Evolutionary conservation across 2,113 vertebrate species (phyloP).

Genomic region (Calidris pygmaea): DNA sequence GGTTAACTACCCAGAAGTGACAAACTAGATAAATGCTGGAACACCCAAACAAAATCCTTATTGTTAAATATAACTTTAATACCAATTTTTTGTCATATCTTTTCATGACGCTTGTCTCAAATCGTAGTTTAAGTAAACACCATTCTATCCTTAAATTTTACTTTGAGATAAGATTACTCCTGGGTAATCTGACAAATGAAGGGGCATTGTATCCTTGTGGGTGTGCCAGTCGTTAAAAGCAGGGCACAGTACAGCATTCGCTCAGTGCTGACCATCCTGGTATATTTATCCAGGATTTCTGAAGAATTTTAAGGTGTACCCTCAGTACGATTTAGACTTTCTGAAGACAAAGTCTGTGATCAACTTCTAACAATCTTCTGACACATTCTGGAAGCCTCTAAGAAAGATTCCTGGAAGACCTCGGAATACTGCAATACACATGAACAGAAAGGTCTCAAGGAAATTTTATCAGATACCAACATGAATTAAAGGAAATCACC

Average conservation of each 20-base stretch:
- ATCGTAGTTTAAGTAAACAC: constrained; percentile 1
- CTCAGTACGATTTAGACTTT: neutral
- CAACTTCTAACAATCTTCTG: neutral
- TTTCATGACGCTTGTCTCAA: neutral
- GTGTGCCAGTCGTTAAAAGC: neutral
- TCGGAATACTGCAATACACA: neutral
- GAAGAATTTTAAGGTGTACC: neutral
- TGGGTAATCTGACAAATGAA: neutral
- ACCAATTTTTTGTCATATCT: neutral
- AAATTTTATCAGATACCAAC: neutral
- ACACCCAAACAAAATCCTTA: neutral
- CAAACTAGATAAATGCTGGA: neutral
- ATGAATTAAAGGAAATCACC: neutral
- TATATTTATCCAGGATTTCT: neutral
- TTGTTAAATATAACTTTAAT: constrained; percentile 5
- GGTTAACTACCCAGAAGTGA: neutral
- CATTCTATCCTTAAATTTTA: constrained; percentile 1
- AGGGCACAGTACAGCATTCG: neutral
- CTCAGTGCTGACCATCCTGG: neutral
- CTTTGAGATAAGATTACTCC: neutral
- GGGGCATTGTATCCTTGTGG: neutral
- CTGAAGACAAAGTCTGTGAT: neutral
- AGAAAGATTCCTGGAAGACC: neutral
- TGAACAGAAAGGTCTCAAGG: neutral
- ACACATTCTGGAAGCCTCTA: neutral